A percentile compares a stretch with the other conserved stretches of the same genome.
These are phyloP conservation scores for Dryococelus australis DNA, from an alignment of 2,888 invertebrate genomes.

Conservation along the genomic window DNA sequence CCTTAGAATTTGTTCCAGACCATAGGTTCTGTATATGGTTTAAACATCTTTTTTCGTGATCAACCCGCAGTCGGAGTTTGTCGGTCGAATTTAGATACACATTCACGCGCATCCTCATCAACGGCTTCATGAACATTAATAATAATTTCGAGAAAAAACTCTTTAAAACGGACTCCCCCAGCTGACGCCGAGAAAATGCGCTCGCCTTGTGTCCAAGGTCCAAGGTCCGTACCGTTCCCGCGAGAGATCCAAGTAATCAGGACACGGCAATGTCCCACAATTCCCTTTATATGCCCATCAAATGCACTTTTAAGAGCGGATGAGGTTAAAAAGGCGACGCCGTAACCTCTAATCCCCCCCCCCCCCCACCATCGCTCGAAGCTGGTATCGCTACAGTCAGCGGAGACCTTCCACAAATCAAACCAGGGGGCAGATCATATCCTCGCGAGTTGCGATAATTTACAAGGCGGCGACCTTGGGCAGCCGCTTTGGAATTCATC, in stretches of 20 bases:
- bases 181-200: background rate
- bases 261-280: background rate
- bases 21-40: no score
- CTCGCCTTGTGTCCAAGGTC: constrained; percentile 4
- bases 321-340: background rate
- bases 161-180: background rate
- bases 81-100: no score
- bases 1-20: no score
- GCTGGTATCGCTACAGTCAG: background rate
- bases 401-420: background rate
- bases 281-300: background rate
- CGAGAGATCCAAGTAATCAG: background rate
- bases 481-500: no score
- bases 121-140: no score
- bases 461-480: background rate
- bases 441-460: background rate
- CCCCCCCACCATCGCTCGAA: no score
- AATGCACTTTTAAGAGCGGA: background rate
- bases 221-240: background rate
- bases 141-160: background rate
- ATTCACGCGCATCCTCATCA: no score
- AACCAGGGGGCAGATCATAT: background rate
- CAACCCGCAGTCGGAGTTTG: no score
- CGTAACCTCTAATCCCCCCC: background rate
- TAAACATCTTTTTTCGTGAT: no score